A percentile compares a stretch with the other conserved stretches of the same genome.
These are phyloP conservation scores for Lophotis ruficrista DNA, from an alignment of 2,113 vertebrate species.

Conservation along the genomic window DNA sequence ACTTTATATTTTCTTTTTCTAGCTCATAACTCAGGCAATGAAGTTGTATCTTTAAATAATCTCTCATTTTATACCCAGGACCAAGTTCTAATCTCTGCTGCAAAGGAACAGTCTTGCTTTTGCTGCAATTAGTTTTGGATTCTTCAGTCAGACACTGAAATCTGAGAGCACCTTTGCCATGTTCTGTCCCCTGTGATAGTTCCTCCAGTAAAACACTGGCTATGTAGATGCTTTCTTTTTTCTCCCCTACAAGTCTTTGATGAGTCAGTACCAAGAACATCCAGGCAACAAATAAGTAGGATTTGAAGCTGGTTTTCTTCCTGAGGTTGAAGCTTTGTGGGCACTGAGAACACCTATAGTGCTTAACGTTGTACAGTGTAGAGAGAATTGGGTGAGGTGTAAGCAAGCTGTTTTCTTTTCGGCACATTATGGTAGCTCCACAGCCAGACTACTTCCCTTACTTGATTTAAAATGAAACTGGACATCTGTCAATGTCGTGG, in stretches of 20 bases:
- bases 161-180: not conserved
- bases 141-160: not conserved
- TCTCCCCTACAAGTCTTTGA: not conserved
- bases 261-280: not conserved
- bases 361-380: not conserved
- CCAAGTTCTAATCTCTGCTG: not conserved
- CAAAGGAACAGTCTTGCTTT: not conserved
- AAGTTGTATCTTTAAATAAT: not conserved
- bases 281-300: not conserved
- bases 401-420: not conserved
- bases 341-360: not conserved
- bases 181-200: not conserved
- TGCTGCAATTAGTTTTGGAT: not conserved
- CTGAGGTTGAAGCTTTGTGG: not conserved
- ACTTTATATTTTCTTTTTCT: not conserved
- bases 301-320: not conserved
- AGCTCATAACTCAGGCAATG: not conserved
- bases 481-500: not conserved
- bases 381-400: not conserved
- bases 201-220: not conserved
- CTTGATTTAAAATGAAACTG: not conserved
- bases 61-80: not conserved
- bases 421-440: not conserved
- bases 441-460: not conserved
- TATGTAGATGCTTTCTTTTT: not conserved